Evolutionary conservation across 2,888 invertebrate genomes (phyloP).

Genomic region (Drosophila algonquin): DNA sequence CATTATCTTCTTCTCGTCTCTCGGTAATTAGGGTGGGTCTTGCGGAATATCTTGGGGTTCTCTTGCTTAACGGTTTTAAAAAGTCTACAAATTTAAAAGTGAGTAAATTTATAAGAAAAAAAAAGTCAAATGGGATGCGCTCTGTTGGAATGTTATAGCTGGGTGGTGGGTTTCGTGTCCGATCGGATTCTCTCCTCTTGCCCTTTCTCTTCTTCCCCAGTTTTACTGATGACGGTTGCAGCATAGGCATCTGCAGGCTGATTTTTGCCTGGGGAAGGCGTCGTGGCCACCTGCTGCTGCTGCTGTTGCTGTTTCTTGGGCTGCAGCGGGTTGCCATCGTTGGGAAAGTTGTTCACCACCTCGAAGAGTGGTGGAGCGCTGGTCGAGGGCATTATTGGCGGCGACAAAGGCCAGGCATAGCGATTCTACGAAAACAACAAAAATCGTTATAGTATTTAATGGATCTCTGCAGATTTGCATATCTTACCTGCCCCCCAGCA

Average conservation of each 20-base stretch:
- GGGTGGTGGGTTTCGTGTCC: neutral
- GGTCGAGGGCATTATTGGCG: constrained; percentile 36
- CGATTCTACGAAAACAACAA: constrained; percentile 33
- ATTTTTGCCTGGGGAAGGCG: constrained; percentile 5
- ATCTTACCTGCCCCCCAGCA: constrained; percentile 33
- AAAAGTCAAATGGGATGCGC: neutral
- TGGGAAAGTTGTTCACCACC: constrained; percentile 33
- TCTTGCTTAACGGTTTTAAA: neutral
- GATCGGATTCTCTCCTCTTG: neutral
- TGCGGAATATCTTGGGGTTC: no score
- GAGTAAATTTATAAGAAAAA: neutral
- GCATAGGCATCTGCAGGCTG: constrained; percentile 28
- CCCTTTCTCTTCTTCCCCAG: neutral
- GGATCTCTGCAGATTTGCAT: neutral
- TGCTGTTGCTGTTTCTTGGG: constrained; percentile 25
- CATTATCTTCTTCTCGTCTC: no score
- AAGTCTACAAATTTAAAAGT: neutral
- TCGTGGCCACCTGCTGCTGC: constrained; percentile 18
- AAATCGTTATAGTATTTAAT: neutral
- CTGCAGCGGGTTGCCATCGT: constrained; percentile 27
- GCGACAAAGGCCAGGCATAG: constrained; percentile 59
- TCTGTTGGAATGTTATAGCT: neutral
- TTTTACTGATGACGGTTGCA: constrained; percentile 43
- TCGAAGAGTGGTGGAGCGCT: constrained; percentile 38
- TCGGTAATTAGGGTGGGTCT: neutral